phyloP scores from a whole-genome alignment of 1,140 invertebrate species.

The Andricus grossulariae region DNA sequence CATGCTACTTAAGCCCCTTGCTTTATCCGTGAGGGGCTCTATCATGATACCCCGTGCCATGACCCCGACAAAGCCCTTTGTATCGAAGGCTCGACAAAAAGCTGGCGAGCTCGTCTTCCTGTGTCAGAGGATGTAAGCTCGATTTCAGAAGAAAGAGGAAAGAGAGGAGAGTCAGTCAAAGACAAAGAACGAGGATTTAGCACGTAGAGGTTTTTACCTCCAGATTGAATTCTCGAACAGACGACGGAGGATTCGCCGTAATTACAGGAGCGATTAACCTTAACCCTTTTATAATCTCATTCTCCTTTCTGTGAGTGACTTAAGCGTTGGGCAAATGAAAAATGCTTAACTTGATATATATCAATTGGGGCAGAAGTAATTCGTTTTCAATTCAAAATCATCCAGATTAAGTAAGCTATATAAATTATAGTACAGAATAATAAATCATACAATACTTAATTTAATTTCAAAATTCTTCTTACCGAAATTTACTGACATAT shows the following conservation, averaged over 20 bases:
- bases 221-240: conserved; percentile 17
- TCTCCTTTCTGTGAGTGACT: conserved; percentile 2
- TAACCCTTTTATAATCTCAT: conserved; percentile 27
- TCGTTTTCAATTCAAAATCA: neutral
- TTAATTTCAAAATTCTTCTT: too few species aligned
- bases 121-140: conserved; percentile 53
- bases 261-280: conserved; percentile 29
- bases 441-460: too few species aligned
- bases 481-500: too few species aligned
- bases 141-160: conserved; percentile 44
- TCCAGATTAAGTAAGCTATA: neutral
- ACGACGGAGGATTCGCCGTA: conserved; percentile 17
- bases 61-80: conserved; percentile 49
- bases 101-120: conserved; percentile 51
- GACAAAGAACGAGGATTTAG: conserved; percentile 41
- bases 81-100: conserved; percentile 54
- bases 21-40: conserved; percentile 54
- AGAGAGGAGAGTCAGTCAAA: conserved; percentile 45
- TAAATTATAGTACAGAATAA: too few species aligned
- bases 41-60: conserved; percentile 36
- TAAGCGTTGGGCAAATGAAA: neutral
- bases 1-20: conserved; percentile 51
- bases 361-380: neutral
- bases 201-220: conserved; percentile 6
- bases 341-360: conserved; percentile 4